A percentile compares a stretch with the other conserved stretches of the same genome.
These are phyloP conservation scores for Caradrina clavipalpis DNA, from an alignment of 2,888 invertebrate genomes.

Conservation along the genomic window DNA sequence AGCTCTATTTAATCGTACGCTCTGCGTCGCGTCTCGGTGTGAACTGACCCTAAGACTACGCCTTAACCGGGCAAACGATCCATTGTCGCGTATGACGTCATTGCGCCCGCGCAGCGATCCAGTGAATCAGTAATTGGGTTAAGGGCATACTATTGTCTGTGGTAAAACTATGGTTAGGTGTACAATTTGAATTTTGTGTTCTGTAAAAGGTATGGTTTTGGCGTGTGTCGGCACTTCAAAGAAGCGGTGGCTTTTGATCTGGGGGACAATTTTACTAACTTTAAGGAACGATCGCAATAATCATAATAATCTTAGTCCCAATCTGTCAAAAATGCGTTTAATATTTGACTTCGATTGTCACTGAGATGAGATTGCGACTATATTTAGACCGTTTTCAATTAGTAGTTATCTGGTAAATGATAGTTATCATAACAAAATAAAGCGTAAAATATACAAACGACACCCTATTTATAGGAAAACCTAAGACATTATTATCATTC, in stretches of 20 bases:
- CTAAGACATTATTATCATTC: not conserved
- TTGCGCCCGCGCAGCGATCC: constrained; percentile 26
- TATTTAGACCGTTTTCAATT: no score
- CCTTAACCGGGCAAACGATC: constrained; percentile 63
- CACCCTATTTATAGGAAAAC: not conserved
- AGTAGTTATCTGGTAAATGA: no score
- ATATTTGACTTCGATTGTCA: no score
- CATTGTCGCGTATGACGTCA: constrained; percentile 68
- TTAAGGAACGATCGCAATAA: no score
- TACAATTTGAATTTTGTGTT: constrained; percentile 38
- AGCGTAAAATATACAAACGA: not conserved
- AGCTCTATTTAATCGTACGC: no score
- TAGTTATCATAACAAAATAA: not conserved
- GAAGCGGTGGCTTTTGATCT: constrained; percentile 23
- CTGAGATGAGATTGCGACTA: no score
- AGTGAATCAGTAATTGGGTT: constrained; percentile 60
- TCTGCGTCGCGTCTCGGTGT: no score
- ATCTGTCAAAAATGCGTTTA: no score
- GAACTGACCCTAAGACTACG: no score
- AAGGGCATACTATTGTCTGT: constrained; percentile 56
- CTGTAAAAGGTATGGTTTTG: constrained; percentile 48
- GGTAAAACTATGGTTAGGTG: constrained; percentile 35
- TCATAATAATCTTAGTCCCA: no score
- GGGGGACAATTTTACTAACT: no score
- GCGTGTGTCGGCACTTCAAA: constrained; percentile 32